These are phyloP conservation scores for Elaphurus davidianus DNA, from an alignment of 2,113 vertebrate species.

Conservation along the genomic window DNA sequence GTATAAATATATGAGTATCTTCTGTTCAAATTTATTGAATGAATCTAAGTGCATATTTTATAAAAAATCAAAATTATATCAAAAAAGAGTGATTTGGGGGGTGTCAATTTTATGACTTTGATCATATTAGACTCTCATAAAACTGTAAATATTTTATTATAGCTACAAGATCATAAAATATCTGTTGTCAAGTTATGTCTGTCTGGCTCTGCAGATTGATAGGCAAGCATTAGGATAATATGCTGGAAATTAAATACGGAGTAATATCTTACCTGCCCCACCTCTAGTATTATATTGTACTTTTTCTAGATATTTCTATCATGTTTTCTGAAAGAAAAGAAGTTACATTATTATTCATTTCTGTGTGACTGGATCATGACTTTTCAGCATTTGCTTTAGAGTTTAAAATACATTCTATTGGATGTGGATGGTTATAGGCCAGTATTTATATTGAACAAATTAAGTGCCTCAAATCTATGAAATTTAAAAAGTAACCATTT, in stretches of 20 bases:
- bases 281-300: neutral
- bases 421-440: neutral
- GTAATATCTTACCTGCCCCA: neutral
- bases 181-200: slow-evolving; percentile 5
- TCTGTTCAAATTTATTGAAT: slow-evolving; percentile 5
- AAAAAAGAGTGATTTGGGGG: neutral
- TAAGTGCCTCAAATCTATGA: neutral
- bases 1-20: slow-evolving; percentile 49
- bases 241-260: neutral
- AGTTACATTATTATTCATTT: neutral
- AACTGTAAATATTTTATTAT: slow-evolving; percentile 15
- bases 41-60: neutral
- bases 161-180: neutral
- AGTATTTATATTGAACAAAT: neutral
- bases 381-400: slow-evolving; percentile 20
- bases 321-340: slow-evolving; percentile 10
- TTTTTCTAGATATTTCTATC: neutral
- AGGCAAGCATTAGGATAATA: neutral
- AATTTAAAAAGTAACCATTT: neutral
- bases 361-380: neutral
- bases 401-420: neutral
- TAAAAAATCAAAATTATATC: neutral
- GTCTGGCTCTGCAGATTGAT: neutral
- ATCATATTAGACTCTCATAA: slow-evolving; percentile 24
- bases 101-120: neutral